phyloP scores from a whole-genome alignment of 2,797 vertebrate genomes.

The Percopsis omiscomaycus region DNA sequence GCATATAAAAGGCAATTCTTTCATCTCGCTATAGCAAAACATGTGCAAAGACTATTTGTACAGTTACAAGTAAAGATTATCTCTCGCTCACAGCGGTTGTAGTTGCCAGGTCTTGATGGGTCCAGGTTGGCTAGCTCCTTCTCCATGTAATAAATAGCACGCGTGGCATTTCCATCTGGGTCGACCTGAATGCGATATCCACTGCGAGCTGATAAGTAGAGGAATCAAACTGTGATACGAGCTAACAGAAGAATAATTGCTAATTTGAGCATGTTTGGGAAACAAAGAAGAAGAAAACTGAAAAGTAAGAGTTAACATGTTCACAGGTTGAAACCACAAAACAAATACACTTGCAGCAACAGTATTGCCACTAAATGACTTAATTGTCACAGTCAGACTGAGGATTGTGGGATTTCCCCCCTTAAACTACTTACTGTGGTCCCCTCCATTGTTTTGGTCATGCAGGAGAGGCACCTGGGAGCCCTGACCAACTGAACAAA shows the following conservation, averaged over 20 bases:
- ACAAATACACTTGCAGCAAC: neutral
- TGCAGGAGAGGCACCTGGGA: slow-evolving; percentile 87
- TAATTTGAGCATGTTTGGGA: no score
- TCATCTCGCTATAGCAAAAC: no score
- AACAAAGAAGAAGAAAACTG: no score
- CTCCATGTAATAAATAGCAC: slow-evolving; percentile 92
- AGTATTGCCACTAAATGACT: neutral
- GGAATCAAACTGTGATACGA: no score
- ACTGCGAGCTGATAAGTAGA: slow-evolving; percentile 75
- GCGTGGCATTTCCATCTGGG: slow-evolving; percentile 87
- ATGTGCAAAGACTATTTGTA: neutral
- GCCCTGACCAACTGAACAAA: slow-evolving; percentile 81
- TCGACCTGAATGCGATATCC: slow-evolving; percentile 91
- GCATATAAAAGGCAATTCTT: no score
- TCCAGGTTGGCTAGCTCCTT: slow-evolving; percentile 88
- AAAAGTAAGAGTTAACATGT: neutral
- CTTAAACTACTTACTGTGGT: slow-evolving; percentile 75
- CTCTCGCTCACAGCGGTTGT: slow-evolving; percentile 79
- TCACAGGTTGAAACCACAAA: neutral
- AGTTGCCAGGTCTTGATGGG: slow-evolving; percentile 78
- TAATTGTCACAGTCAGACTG: neutral
- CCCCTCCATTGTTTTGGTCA: slow-evolving; percentile 71
- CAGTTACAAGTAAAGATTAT: neutral
- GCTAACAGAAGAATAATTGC: no score
- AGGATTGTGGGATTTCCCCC: neutral